A percentile compares a stretch with the other conserved stretches of the same genome.
These are phyloP conservation scores for Timandra comae DNA, from an alignment of 2,888 invertebrate species.

Conservation along the genomic window DNA sequence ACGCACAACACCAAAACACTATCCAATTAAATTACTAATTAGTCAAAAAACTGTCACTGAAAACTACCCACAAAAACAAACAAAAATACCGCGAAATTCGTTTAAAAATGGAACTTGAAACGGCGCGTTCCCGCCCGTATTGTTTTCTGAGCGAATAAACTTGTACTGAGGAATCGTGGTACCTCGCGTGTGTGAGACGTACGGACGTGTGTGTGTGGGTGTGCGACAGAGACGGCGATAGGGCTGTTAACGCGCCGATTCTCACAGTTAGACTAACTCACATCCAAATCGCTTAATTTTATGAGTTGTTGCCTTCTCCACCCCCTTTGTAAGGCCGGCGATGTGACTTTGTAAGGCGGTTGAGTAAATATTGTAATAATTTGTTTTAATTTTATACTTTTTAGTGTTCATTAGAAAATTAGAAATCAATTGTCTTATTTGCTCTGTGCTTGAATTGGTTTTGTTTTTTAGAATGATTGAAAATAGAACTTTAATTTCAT, in stretches of 20 bases:
- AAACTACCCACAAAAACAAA: neutral
- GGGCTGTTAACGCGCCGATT: slow-evolving; percentile 70
- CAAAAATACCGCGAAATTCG: neutral
- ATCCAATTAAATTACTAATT: too few species aligned
- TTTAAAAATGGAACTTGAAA: neutral
- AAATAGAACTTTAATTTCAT: too few species aligned
- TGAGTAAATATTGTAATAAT: too few species aligned
- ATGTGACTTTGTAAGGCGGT: slow-evolving; percentile 54
- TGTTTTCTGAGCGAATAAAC: neutral
- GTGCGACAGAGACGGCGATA: slow-evolving; percentile 55
- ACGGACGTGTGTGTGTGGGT: slow-evolving; percentile 32
- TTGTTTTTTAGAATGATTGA: too few species aligned
- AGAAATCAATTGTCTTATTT: too few species aligned
- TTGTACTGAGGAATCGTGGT: neutral
- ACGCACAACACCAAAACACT: neutral
- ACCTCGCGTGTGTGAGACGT: slow-evolving; percentile 16
- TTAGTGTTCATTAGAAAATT: too few species aligned
- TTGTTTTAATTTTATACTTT: too few species aligned
- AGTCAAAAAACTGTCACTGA: too few species aligned
- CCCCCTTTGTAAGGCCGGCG: slow-evolving; percentile 55
- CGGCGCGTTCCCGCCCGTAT: too few species aligned
- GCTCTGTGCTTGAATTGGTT: too few species aligned
- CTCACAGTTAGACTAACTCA: slow-evolving; percentile 76
- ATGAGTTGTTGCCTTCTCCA: slow-evolving; percentile 78
- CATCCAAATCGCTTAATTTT: slow-evolving; percentile 78